phyloP scores from a whole-genome alignment of 2,888 invertebrate genomes.

The Ophion obscuratus region DNA sequence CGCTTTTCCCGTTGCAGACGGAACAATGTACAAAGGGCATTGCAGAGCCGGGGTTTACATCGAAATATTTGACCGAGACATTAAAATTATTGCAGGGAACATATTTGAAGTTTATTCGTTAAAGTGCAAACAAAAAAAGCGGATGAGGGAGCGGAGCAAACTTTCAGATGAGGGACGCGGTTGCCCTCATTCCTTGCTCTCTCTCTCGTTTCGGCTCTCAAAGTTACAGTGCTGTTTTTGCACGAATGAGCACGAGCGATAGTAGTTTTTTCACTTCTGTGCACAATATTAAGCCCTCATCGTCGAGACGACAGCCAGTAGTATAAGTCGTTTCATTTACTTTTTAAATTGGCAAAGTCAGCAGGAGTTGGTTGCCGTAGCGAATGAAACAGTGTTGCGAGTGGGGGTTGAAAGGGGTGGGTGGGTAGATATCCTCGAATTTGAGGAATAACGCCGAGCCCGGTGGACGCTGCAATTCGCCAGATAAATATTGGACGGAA shows the following conservation, averaged over 20 bases:
- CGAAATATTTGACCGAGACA: neutral
- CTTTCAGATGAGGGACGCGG: constrained; percentile 18
- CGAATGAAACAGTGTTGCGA: constrained; percentile 4
- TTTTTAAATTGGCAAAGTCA: constrained; percentile 67
- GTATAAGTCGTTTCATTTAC: constrained; percentile 58
- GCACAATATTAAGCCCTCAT: constrained; percentile 24
- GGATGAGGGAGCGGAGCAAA: neutral
- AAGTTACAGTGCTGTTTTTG: constrained; percentile 12
- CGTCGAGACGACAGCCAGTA: neutral
- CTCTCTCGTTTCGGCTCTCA: neutral
- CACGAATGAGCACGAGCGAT: neutral
- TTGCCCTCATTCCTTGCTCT: neutral
- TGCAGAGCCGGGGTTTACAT: neutral
- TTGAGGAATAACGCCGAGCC: constrained; percentile 39
- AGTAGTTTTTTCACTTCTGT: neutral
- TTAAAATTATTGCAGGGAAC: constrained; percentile 10
- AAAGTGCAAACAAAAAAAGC: neutral
- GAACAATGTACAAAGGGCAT: neutral
- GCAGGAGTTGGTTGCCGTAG: constrained; percentile 1
- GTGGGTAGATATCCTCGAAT: constrained; percentile 45
- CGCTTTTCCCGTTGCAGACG: neutral
- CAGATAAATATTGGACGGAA: constrained; percentile 60
- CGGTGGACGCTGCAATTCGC: constrained; percentile 51
- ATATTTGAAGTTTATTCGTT: constrained; percentile 10
- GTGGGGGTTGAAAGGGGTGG: neutral